These are phyloP conservation scores for Tethea ocularis DNA, from an alignment of 2,888 invertebrate species.

Conservation along the genomic window DNA sequence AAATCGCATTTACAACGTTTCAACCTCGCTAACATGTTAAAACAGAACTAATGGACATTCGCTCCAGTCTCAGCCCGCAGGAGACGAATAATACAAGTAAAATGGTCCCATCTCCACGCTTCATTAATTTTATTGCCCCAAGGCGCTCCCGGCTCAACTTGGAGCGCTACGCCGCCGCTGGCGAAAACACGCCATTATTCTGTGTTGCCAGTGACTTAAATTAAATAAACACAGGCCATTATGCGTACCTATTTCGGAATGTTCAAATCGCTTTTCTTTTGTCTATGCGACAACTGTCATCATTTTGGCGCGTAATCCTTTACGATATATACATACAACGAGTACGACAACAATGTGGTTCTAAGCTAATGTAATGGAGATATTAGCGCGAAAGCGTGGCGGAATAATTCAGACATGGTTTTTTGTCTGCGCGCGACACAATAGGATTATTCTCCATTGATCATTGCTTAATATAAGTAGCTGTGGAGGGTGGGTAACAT, in stretches of 20 bases:
- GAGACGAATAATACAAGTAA: slow-evolving; percentile 84
- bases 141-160: slow-evolving; percentile 75
- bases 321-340: slow-evolving; percentile 30
- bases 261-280: slow-evolving; percentile 63
- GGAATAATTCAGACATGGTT: slow-evolving; percentile 81
- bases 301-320: slow-evolving; percentile 77
- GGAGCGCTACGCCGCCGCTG: slow-evolving; percentile 58
- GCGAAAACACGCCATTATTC: slow-evolving; percentile 80
- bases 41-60: slow-evolving; percentile 85
- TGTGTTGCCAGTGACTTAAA: slow-evolving; percentile 78
- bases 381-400: slow-evolving; percentile 79
- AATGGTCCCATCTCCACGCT: slow-evolving; percentile 84
- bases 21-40: slow-evolving; percentile 84
- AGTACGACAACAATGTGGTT: slow-evolving; percentile 60
- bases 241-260: slow-evolving; percentile 64
- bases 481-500: slow-evolving; percentile 79
- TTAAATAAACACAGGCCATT: slow-evolving; percentile 81
- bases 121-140: slow-evolving; percentile 83
- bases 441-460: slow-evolving; percentile 83
- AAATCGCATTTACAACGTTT: slow-evolving; percentile 84
- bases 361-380: slow-evolving; percentile 79
- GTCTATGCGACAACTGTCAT: slow-evolving; percentile 78
- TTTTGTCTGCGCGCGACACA: slow-evolving; percentile 78
- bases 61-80: slow-evolving; percentile 82
- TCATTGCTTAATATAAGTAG: slow-evolving; percentile 83